These are phyloP conservation scores for Drosophila quinaria DNA, from an alignment of 2,888 invertebrate species.

Conservation along the genomic window DNA sequence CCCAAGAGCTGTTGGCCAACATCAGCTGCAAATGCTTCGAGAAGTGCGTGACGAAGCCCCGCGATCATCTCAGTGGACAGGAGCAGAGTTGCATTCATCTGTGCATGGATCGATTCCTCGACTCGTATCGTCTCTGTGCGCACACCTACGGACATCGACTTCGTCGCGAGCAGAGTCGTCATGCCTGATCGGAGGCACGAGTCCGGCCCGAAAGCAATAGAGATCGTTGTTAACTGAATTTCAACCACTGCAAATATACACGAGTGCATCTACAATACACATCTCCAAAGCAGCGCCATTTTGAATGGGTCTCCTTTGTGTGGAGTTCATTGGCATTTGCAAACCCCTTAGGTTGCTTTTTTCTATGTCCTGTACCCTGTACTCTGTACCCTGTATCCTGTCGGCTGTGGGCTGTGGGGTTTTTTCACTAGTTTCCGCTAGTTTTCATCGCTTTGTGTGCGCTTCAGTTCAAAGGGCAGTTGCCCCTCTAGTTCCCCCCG, in stretches of 20 bases:
- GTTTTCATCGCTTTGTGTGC: conserved; percentile 23
- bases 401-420: conserved; percentile 1
- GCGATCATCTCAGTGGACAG: conserved; percentile 25
- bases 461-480: conserved; percentile 9
- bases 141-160: conserved; percentile 94
- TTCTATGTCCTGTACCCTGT: not conserved
- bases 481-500: not conserved
- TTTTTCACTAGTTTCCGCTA: conserved; percentile 11
- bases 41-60: conserved; percentile 47
- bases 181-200: not conserved
- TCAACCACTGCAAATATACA: not conserved
- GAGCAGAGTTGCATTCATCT: conserved; percentile 91
- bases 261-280: not conserved
- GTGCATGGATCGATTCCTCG: conserved; percentile 99
- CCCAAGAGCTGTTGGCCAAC: conserved; percentile 92
- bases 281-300: conserved; percentile 13
- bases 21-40: conserved; percentile 54
- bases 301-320: conserved; percentile 37
- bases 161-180: conserved; percentile 88
- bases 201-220: no score
- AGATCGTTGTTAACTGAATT: no score
- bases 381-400: not conserved
- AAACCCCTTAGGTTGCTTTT: not conserved
- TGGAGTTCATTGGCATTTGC: conserved; percentile 51
- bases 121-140: conserved; percentile 97